Evolutionary conservation across 2,797 vertebrate species (phyloP).

Genomic region (Tiaroga cobitis): DNA sequence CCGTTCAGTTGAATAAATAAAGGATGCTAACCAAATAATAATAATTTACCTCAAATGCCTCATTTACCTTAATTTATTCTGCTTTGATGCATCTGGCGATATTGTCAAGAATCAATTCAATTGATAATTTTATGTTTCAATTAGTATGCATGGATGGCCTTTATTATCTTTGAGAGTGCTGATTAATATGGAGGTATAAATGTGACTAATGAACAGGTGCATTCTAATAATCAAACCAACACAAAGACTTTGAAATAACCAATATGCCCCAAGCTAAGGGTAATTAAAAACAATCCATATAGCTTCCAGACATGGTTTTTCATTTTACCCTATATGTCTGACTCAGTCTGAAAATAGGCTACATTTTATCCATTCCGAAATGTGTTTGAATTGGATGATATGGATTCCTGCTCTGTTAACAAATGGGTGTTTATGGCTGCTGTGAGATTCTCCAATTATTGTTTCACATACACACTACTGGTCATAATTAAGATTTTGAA

Average conservation of each 20-base stretch:
- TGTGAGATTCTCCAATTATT: conserved; percentile 1
- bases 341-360: conserved; percentile 8
- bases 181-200: conserved; percentile 15
- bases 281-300: conserved; percentile 35
- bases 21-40: conserved; percentile 18
- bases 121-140: conserved; percentile 19
- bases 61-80: conserved; percentile 29
- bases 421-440: conserved; percentile 1
- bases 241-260: conserved; percentile 41
- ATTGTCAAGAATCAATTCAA: conserved; percentile 21
- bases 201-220: conserved; percentile 44
- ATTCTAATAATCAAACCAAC: conserved; percentile 37
- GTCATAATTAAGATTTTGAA: not conserved
- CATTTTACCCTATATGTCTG: conserved; percentile 24
- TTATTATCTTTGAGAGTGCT: conserved; percentile 42
- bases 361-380: conserved; percentile 4
- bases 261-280: conserved; percentile 29
- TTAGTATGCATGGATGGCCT: conserved; percentile 23
- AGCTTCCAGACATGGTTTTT: conserved; percentile 36
- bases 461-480: not conserved
- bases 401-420: conserved; percentile 4
- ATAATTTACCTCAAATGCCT: conserved; percentile 24
- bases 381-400: conserved; percentile 18
- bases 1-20: not conserved
- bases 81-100: conserved; percentile 22